Evolutionary conservation across 2,888 invertebrate species (phyloP), one percentile per base, ranked within the genome.

Genomic region (Sthenelais limicola): DNA sequence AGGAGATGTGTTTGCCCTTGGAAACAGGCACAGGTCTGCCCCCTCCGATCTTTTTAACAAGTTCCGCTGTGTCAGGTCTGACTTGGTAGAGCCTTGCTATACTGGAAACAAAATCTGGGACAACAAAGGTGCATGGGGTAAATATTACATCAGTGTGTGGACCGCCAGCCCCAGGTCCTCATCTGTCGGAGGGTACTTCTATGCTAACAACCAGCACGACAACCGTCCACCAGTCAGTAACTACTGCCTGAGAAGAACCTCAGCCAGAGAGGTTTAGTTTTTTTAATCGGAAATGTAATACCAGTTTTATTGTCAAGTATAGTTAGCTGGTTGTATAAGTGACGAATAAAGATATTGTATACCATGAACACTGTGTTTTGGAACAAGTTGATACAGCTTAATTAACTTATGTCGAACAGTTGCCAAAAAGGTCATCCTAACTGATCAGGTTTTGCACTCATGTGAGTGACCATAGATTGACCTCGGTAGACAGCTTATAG

Each of bases 121-220:
- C 56, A 56, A 56, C 33, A 33, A 30, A 18, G 56, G 56, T 4
- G 56, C 56, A 18, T 56, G 56, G 56, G 56, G 56, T 33, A 56
- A 56, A 21, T 56, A 56, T 33, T 56, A 56, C 56, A 56, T 56
- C 56, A 33, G 32, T 33, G 30, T 56, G 30, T 56, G 56, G 56
- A 33, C 26, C 28, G 21, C 56, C 56, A 30, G 32, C 5, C 56
- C 56, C 56, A 28, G 30, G 28, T 33, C 32, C n/a, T 3, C 5
- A 2, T 5, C 3, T 21, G 18, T 56, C 7, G 56, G 33, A n/a
- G 56, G 56, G 32, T 56, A 56, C 56, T 56, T 56, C 56, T 32
- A 30, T n/a, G 56, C 56, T 33, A 56, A 30, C 28, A 56, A 56
- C 56, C 56, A 56, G 56, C 56, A 56, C 33, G 33, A 56, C 56